Conservation (phyloP, 35 echinoderm and acorn worm species). For the Acanthaster planci region DNA sequence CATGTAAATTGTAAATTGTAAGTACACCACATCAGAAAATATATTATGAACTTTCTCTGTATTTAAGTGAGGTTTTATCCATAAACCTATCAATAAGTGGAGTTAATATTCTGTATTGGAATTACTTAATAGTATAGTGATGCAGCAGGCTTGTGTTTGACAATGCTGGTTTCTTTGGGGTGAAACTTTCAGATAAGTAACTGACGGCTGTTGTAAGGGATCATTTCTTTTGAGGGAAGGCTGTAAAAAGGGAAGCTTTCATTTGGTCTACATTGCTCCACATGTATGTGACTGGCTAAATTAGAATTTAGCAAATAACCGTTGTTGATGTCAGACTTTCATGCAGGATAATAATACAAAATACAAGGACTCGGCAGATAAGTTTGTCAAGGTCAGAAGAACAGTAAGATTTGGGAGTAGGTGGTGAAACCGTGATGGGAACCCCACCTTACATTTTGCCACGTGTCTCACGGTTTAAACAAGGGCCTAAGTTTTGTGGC, state of each 20-base stretch:
- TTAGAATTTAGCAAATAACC: too few species aligned
- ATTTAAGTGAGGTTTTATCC: conserved; percentile 12
- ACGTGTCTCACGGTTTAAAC: too few species aligned
- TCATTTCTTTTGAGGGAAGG: background rate
- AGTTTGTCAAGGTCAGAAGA: background rate
- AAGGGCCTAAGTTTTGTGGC: too few species aligned
- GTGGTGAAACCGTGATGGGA: background rate
- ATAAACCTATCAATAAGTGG: background rate
- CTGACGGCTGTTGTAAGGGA: background rate
- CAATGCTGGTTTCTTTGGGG: background rate
- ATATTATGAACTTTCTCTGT: conserved; percentile 26
- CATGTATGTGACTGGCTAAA: too few species aligned
- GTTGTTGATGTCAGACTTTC: background rate
- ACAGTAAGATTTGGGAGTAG: background rate
- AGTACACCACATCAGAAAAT: conserved; percentile 17
- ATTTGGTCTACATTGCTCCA: too few species aligned
- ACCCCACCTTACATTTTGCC: too few species aligned
- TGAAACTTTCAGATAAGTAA: background rate
- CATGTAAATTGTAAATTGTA: conserved; percentile 32
- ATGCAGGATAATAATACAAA: background rate
- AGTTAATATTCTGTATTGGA: background rate
- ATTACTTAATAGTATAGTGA: background rate
- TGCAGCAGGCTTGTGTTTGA: background rate
- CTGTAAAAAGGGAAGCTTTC: too few species aligned
- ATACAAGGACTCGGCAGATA: background rate